phyloP scores from a whole-genome alignment of 2,797 vertebrate genomes.

The Chromobotia macracanthus region DNA sequence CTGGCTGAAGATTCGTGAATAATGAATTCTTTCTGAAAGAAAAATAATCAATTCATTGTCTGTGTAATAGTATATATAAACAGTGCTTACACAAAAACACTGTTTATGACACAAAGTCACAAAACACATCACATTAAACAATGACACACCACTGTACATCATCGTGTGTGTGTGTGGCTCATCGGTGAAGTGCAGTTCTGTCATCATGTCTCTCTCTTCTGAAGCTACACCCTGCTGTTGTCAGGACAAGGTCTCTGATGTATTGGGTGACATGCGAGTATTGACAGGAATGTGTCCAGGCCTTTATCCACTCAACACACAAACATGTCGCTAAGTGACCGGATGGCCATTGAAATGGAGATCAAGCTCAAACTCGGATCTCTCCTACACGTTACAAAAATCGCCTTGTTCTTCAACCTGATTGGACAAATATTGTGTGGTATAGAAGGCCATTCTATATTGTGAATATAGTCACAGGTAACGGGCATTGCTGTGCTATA shows the following conservation, averaged over 20 bases:
- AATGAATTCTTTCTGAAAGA: too few species aligned
- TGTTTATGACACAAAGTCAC: constrained; percentile 5
- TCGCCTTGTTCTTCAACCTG: constrained; percentile 11
- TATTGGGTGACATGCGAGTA: constrained; percentile 33
- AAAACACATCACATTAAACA: not conserved
- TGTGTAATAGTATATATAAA: not conserved
- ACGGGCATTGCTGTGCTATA: too few species aligned
- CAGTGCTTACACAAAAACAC: not conserved
- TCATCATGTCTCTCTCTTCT: constrained; percentile 34
- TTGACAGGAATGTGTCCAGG: constrained; percentile 42
- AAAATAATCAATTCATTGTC: not conserved
- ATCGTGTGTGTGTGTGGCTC: constrained; percentile 9
- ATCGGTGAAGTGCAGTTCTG: constrained; percentile 21
- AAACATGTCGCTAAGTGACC: not conserved
- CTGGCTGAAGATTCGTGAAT: too few species aligned
- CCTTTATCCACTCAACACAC: constrained; percentile 1
- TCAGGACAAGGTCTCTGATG: constrained; percentile 43
- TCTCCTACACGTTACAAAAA: not conserved
- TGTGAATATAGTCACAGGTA: too few species aligned
- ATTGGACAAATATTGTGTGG: not conserved
- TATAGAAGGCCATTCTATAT: too few species aligned
- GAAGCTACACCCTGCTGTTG: constrained; percentile 32
- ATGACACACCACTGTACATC: not conserved
- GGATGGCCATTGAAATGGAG: not conserved
- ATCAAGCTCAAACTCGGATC: not conserved